A percentile compares a stretch with the other conserved stretches of the same genome.
phyloP scores from a whole-genome alignment of 1,140 invertebrate genomes.

The Venustaconcha ellipsiformis region DNA sequence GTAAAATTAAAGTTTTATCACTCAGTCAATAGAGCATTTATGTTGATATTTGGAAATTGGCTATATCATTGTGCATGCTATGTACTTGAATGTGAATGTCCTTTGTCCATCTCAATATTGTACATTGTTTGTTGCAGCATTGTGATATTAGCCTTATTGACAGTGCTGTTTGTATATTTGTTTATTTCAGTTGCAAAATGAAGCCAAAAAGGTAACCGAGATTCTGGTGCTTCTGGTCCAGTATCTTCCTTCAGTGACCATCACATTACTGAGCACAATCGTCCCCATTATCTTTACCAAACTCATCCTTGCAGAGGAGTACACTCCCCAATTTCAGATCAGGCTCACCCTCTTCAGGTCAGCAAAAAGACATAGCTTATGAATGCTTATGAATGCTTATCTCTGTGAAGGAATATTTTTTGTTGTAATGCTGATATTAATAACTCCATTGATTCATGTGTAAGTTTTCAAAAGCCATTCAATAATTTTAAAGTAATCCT shows the following conservation, averaged over 20 bases:
- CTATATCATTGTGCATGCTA: too few relatives aligned
- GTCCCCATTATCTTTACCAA: slow-evolving; percentile 72
- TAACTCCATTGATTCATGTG: too few relatives aligned
- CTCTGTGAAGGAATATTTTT: background rate
- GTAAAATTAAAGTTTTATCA: too few relatives aligned
- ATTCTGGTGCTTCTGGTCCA: slow-evolving; percentile 72
- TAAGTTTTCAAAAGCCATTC: too few relatives aligned
- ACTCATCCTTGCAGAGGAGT: slow-evolving; percentile 79
- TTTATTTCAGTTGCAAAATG: slow-evolving; percentile 30
- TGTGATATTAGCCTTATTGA: background rate
- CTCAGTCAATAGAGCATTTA: too few relatives aligned
- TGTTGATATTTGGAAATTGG: too few relatives aligned
- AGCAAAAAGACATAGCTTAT: background rate
- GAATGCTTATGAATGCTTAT: background rate
- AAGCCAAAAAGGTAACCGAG: background rate
- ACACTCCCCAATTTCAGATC: slow-evolving; percentile 77
- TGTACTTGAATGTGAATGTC: too few relatives aligned
- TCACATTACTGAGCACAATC: slow-evolving; percentile 81
- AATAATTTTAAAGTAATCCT: too few relatives aligned
- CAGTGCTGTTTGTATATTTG: background rate
- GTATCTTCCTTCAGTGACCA: slow-evolving; percentile 82
- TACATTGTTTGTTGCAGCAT: too few relatives aligned
- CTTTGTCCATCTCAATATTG: too few relatives aligned
- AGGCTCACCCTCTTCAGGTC: slow-evolving; percentile 77
- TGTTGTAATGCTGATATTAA: too few relatives aligned